Evolutionary conservation across 2,113 vertebrate species (phyloP), one percentile per base, ranked within the genome.

Genomic region (Gavialis gangeticus): DNA sequence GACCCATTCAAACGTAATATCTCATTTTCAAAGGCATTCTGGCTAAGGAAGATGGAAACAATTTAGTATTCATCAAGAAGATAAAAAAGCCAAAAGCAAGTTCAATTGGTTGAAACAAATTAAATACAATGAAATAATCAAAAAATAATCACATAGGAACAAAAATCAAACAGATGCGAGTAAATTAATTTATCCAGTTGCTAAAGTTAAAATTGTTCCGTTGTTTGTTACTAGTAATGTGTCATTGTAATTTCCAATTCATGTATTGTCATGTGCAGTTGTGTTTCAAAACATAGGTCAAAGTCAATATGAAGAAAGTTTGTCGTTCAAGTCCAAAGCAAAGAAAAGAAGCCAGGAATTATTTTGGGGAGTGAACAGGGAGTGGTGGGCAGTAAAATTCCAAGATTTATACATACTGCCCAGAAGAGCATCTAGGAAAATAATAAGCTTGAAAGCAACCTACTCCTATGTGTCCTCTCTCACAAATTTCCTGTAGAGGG

Each of bases 101-200:
- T 82, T 79, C 18, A 21, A 54, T 58, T 64, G 83, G 79, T 12
- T 75, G 75, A 79, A 94, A 91, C 12, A 88, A 27, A 64, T 1
- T 79, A 28, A 89, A 75, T 46, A 46, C 46, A 46, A 46, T 46
- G 46, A 81, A 79, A n/a, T 60, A 81, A 92, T 90, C 15, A 3
- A 0, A 28, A 76, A 75, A 11, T 55, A 54, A 77, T 79, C 69
- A 89, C 92, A 90, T 30, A 69, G 66, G 46, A 46, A 69, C n/a
- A 71, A 34, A 30, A 71, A 22, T 34, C 67, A 71, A 37, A 73
- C n/a, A 55, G 17, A 12, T 87, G 46, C 30, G 54, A 83, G n/a
- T 5, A 0, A 0, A 71, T 2, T 28, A 34, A 75, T 30, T 46
- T 0, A 58, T 27, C 2, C 88, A 77, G 59, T 6, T 57, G 60